Conservation (phyloP, 2,113 vertebrate species). For the Sardina pilchardus region DNA sequence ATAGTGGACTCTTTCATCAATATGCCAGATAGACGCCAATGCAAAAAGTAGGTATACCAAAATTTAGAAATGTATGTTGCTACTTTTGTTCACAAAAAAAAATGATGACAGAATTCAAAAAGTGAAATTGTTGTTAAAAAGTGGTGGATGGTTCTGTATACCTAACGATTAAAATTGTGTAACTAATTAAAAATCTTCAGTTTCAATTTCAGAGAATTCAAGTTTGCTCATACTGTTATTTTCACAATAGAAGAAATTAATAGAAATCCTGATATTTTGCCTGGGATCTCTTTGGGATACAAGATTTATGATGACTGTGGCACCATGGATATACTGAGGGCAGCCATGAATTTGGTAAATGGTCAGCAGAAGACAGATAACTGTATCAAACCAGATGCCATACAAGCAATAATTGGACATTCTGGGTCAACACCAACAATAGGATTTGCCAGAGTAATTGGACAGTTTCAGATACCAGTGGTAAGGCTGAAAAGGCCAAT, state of each 20-base stretch:
- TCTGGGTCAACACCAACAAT: constrained; percentile 75
- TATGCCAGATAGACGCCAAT: constrained; percentile 63
- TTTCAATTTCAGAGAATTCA: constrained; percentile 74
- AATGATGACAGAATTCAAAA: too few species aligned
- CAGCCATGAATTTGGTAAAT: constrained; percentile 66
- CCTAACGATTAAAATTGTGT: background rate
- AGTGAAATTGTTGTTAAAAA: background rate
- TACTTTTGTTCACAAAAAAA: background rate
- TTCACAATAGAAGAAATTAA: constrained; percentile 78
- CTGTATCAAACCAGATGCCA: constrained; percentile 58
- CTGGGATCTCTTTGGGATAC: constrained; percentile 68
- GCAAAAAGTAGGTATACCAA: constrained; percentile 65
- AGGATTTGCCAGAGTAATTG: constrained; percentile 62
- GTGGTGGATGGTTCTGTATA: background rate
- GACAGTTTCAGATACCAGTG: constrained; percentile 72
- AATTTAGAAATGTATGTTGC: background rate
- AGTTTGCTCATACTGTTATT: constrained; percentile 73
- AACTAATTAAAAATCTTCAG: constrained; percentile 44
- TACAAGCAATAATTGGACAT: constrained; percentile 73
- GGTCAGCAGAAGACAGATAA: constrained; percentile 48
- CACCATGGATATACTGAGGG: constrained; percentile 69
- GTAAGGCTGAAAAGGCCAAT: constrained; percentile 53
- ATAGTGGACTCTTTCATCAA: constrained; percentile 61
- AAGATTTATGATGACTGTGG: constrained; percentile 75
- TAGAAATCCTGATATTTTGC: constrained; percentile 58